A percentile compares a stretch with the other conserved stretches of the same genome.
Evolutionary conservation across 2,113 vertebrate species (phyloP).

Genomic region (Campylomormyrus numenius): DNA sequence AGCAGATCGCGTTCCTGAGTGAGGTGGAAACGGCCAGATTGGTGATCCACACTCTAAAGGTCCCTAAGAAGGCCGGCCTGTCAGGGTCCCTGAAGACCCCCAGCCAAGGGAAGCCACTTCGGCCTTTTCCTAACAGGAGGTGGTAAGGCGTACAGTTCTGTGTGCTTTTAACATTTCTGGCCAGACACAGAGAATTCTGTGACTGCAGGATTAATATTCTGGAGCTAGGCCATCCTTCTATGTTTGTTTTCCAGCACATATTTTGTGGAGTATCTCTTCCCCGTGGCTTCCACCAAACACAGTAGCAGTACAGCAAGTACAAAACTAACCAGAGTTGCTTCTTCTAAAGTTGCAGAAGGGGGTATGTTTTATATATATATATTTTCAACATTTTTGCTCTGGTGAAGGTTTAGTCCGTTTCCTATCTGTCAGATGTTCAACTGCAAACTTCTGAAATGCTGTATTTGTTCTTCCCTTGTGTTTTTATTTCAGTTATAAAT

Average conservation of each 20-base stretch:
- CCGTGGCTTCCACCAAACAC: slow-evolving; percentile 56
- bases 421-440: background rate
- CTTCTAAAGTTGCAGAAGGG: slow-evolving; percentile 69
- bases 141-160: slow-evolving; percentile 56
- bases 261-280: slow-evolving; percentile 83
- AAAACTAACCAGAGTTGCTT: slow-evolving; percentile 68
- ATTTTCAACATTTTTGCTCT: background rate
- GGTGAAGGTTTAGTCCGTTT: background rate
- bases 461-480: slow-evolving; percentile 17
- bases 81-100: slow-evolving; percentile 47
- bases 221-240: background rate
- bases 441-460: background rate
- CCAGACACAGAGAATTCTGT: background rate
- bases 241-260: slow-evolving; percentile 65
- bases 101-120: slow-evolving; percentile 61
- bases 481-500: slow-evolving; percentile 66
- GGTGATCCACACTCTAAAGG: slow-evolving; percentile 63
- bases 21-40: slow-evolving; percentile 63
- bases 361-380: slow-evolving; percentile 52
- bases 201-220: background rate
- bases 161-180: background rate
- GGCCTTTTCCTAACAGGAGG: slow-evolving; percentile 54
- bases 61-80: slow-evolving; percentile 47
- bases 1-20: slow-evolving; percentile 65
- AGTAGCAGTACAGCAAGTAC: slow-evolving; percentile 47